Base-by-base conservation (phyloP, 2,113 vertebrate genomes). In the Aspidoscelis tigris region DNA sequence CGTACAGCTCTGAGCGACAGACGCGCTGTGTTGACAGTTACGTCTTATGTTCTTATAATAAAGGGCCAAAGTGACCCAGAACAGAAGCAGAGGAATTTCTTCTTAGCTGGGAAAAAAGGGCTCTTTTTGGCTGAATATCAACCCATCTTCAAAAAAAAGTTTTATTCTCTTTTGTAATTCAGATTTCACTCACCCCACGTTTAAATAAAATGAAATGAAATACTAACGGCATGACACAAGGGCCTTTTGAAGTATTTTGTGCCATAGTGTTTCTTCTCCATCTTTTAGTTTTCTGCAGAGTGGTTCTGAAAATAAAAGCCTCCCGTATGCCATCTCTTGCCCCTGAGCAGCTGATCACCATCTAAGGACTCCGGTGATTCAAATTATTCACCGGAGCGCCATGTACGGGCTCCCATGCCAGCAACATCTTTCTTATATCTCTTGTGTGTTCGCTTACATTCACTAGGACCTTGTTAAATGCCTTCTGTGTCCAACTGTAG, bases 91-190 rank as follows among this genome's bases (percentile, higher is more conserved):
- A 7, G 7, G 4, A 12, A 61, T 43, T 70, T 70, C 33, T 70
- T 70, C 33, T 24, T n/a, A 16, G 7, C 33, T 4, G 22, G 41
- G 12, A 33, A 41, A 61, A 64, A 21, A 9, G 7, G 9, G 11
- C 8, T 41, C 41, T 83, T 77, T 12, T 55, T 8, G 26, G 22
- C 41, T 61, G 71, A 71, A 61, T 4, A 10, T n/a, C 12, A 22
- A 76, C 50, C 2, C 0, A 20, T 69, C 47, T 68, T 43, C 47
- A 58, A 39, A 18, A 53, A 74, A 39, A 10, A 50, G 74, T 64
- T 78, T 61, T 41, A 22, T 83, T 84, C 75, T 44, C 50, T 58
- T 61, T n/a, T 71, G 39, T 75, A 26, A 44, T 78, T 84, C 66
- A 71, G 75, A 71, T 78, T 71, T 44, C 61, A 18, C 66, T 33